A percentile compares a stretch with the other conserved stretches of the same genome.
phyloP scores from a whole-genome alignment of 2,113 vertebrate genomes.

The Nipponia nippon region DNA sequence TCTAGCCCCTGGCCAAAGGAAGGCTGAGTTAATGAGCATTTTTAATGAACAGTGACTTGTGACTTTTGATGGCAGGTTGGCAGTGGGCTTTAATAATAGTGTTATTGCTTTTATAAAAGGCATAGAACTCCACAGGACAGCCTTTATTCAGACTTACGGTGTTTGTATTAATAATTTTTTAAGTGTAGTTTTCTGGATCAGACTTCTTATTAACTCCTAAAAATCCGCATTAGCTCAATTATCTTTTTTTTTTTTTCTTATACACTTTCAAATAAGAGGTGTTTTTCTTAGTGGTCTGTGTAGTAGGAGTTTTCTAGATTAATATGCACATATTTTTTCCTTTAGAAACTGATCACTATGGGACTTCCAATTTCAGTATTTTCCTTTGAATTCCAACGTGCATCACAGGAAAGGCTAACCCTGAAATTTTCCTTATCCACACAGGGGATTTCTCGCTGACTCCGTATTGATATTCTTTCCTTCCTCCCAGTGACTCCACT shows the following conservation, averaged over 20 bases:
- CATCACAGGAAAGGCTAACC: neutral
- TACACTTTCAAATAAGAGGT: neutral
- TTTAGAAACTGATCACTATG: neutral
- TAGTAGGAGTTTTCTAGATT: neutral
- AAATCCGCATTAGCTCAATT: neutral
- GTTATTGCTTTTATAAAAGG: neutral
- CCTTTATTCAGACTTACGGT: neutral
- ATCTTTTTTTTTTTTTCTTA: neutral
- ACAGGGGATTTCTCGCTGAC: neutral
- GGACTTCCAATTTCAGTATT: neutral
- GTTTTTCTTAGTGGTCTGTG: neutral
- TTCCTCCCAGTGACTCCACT: conserved; percentile 28
- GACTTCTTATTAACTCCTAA: neutral
- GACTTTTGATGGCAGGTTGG: neutral
- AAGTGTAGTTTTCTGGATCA: conserved; percentile 5
- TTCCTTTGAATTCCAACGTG: neutral
- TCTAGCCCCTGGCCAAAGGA: conserved; percentile 30
- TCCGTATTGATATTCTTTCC: neutral
- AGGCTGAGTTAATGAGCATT: conserved; percentile 53
- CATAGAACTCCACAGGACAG: neutral
- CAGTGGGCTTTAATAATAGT: neutral
- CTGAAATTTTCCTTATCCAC: neutral
- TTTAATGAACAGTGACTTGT: conserved; percentile 56
- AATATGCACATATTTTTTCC: neutral
- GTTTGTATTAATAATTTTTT: conserved; percentile 11